phyloP scores from a whole-genome alignment of 2,113 vertebrate species.

The Boulengeromyrus knoepffleri region DNA sequence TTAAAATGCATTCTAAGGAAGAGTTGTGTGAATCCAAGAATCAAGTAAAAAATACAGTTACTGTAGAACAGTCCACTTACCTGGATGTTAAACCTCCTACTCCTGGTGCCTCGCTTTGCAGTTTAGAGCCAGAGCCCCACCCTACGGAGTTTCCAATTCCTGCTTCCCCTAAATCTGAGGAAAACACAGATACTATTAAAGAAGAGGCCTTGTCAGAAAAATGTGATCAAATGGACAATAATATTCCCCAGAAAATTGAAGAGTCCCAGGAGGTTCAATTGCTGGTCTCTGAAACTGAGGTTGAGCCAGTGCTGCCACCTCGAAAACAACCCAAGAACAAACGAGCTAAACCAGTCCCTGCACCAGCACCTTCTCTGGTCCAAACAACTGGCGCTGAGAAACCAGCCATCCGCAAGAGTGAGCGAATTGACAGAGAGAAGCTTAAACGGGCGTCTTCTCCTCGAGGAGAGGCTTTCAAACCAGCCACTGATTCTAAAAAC shows the following conservation, averaged over 20 bases:
- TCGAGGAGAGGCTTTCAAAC: constrained; percentile 70
- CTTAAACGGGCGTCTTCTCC: constrained; percentile 80
- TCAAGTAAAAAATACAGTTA: constrained; percentile 44
- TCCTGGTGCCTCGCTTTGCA: constrained; percentile 59
- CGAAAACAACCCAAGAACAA: constrained; percentile 83
- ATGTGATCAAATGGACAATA: constrained; percentile 37
- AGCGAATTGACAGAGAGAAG: constrained; percentile 89
- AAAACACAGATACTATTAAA: constrained; percentile 57
- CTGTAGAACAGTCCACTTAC: constrained; percentile 50
- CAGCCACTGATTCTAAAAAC: constrained; percentile 67
- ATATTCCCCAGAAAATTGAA: constrained; percentile 56
- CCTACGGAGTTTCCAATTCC: constrained; percentile 39
- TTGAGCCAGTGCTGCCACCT: constrained; percentile 62
- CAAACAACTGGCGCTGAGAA: constrained; percentile 61
- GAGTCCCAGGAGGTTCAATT: constrained; percentile 51
- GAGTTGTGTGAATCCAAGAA: constrained; percentile 38
- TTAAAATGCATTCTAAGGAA: constrained; percentile 49
- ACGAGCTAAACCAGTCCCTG: constrained; percentile 65
- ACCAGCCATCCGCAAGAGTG: constrained; percentile 85
- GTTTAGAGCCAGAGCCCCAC: constrained; percentile 55
- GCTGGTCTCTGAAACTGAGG: constrained; percentile 61
- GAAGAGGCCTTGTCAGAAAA: constrained; percentile 48
- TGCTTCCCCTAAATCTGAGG: constrained; percentile 48
- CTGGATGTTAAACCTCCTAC: constrained; percentile 74
- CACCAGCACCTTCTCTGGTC: constrained; percentile 55